Conservation (phyloP, 2,888 invertebrate genomes). For the Merodon equestris region DNA sequence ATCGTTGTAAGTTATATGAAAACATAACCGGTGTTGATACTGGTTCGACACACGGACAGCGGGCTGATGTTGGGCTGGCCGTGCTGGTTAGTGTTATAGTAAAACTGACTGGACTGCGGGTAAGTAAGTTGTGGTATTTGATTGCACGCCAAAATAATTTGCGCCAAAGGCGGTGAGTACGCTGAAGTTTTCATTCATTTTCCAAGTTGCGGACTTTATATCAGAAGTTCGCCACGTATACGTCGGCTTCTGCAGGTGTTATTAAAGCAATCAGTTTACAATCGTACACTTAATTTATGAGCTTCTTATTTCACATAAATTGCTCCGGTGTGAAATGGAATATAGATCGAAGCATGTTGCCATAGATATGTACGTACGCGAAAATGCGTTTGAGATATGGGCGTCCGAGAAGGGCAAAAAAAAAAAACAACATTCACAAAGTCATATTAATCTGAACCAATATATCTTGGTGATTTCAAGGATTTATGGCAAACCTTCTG, state of each 20-base stretch:
- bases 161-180: conserved; percentile 37
- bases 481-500: no score
- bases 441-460: no score
- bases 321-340: no score
- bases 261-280: conserved; percentile 63
- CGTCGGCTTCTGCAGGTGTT: conserved; percentile 64
- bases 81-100: no score
- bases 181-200: conserved; percentile 40
- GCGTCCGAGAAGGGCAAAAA: no score
- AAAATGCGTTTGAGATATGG: no score
- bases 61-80: conserved; percentile 28
- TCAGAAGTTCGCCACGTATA: conserved; percentile 53
- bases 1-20: conserved; percentile 67
- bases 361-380: no score
- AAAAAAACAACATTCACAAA: no score
- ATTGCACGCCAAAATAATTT: conserved; percentile 65
- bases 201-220: conserved; percentile 29
- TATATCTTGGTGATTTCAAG: no score
- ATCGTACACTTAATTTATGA: conserved; percentile 61
- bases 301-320: conserved; percentile 41
- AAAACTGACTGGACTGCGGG: neutral
- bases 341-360: no score
- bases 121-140: conserved; percentile 58
- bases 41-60: conserved; percentile 38
- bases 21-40: conserved; percentile 61